Base-by-base conservation (phyloP, 1,140 invertebrate species). In the Cherax destructor region DNA sequence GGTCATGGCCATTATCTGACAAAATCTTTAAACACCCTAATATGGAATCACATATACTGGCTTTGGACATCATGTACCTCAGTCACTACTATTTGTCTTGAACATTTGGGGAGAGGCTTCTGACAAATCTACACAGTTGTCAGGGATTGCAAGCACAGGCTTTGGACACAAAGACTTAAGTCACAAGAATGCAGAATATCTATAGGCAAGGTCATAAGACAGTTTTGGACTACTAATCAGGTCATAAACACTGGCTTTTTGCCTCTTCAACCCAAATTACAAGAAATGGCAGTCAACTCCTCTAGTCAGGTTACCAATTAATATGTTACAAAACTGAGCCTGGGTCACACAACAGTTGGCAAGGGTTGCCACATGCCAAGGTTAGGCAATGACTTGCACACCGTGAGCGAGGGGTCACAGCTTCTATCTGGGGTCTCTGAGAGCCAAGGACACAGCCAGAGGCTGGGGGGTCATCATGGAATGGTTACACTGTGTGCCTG, bases 401-500 rank as follows among this genome's bases (percentile, higher is more conserved):
- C 69, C 83, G 59, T 85, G 83, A 85, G 69, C 83, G 50, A 85
- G 83, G 30, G 83, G 83, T 72, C 49, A 85, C 69, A 72, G 83
- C 65, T 69, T 65, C 49, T 74, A 50, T 47, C 83, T 85, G 83
- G 83, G 83, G 83, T 85, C 61, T 69, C 83, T 85, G 61, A 85
- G 65, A 85, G 69, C 47, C 83, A 74, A 85, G 79, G 47, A 74
- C 87, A 74, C 79, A 81, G 87, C 87, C 78, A 74, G 13, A 77
- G 78, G 87, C 69, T 50, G 49, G 78, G 78, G 80, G 87, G 87
- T 88, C 87, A 88, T 88, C 87, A 88, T 88, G 87, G 87, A 88
- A 88, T 88, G 87, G 87, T 88, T 88, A 61, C 78, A 88, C 78
- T 88, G 87, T 88, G 87, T 88, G 87, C 87, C 87, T 88, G 79